Evolutionary conservation across 2,888 invertebrate genomes (phyloP), one percentile per base, ranked within the genome.

Genomic region (Abrostola triplasia): DNA sequence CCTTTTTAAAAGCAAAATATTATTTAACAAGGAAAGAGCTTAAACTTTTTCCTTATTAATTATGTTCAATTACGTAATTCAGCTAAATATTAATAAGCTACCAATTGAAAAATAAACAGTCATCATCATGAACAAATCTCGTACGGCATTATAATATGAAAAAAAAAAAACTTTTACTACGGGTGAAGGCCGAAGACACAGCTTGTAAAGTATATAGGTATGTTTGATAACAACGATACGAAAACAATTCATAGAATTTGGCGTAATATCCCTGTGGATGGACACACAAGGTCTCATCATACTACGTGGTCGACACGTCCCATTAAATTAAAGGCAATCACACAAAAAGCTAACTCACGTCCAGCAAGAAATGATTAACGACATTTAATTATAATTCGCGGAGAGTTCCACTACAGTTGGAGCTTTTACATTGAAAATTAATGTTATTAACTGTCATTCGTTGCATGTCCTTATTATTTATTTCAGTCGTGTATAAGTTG

Each of bases 371-470:
- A 49, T 76, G 50, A 71, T 73, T 68, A 71, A 69, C 51, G 50
- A 68, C 56, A 52, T 68, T 66, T 60, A 67, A 70, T 47, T 67
- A 59, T 73, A 75, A 69, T 73, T 70, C 53, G 64, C 42, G 64
- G 54, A 47, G 10, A 68, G 38, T 64, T 67, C 68, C 66, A 69
- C 60, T 49, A 52, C 62, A 64, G 65, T 73, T 61, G 64, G 68
- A 76, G 76, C 77, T 80, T 80, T 81, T 77, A 77, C 73, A 59
- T 63, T 77, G 71, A 70, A 78, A 82, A 81, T 78, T 76, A 80
- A 81, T 71, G 75, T 77, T 81, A 86, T 86, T 83, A 83, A 73
- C 60, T 76, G 83, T 79, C 81, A 81, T 67, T 73, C 69, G 71
- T 80, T 73, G 73, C 76, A 73, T 76, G 69, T 67, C 50, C 59